phyloP scores from a whole-genome alignment of 2,888 invertebrate genomes.

The Tenthredo livida region DNA sequence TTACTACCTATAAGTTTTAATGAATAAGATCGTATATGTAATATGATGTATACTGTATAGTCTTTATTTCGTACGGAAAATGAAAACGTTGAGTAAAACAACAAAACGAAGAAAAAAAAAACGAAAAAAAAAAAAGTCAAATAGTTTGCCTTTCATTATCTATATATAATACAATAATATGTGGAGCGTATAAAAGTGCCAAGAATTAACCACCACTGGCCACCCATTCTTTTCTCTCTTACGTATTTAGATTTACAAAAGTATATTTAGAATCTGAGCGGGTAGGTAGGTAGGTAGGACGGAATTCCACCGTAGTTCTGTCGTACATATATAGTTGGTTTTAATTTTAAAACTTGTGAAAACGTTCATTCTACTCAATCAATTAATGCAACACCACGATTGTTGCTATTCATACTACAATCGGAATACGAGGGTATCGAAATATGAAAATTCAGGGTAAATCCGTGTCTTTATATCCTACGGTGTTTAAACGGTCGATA shows the following conservation, averaged over 20 bases:
- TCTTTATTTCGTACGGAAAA: too few relatives aligned
- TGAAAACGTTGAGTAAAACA: too few relatives aligned
- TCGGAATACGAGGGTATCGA: neutral
- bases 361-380: too few relatives aligned
- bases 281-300: neutral
- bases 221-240: conserved; percentile 44
- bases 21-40: too few relatives aligned
- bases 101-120: neutral
- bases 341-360: too few relatives aligned
- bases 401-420: neutral
- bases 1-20: too few relatives aligned
- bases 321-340: too few relatives aligned
- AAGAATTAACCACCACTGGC: conserved; percentile 15
- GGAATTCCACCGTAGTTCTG: neutral
- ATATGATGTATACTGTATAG: too few relatives aligned
- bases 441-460: neutral
- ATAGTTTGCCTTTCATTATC: neutral
- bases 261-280: conserved; percentile 39
- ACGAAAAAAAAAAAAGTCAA: neutral
- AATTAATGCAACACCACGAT: too few relatives aligned
- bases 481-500: conserved; percentile 16
- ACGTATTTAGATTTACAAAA: conserved; percentile 51
- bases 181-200: conserved; percentile 4
- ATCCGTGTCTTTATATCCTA: neutral
- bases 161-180: neutral